Conservation (phyloP, 2,113 vertebrate genomes). For the Vidua chalybeata region DNA sequence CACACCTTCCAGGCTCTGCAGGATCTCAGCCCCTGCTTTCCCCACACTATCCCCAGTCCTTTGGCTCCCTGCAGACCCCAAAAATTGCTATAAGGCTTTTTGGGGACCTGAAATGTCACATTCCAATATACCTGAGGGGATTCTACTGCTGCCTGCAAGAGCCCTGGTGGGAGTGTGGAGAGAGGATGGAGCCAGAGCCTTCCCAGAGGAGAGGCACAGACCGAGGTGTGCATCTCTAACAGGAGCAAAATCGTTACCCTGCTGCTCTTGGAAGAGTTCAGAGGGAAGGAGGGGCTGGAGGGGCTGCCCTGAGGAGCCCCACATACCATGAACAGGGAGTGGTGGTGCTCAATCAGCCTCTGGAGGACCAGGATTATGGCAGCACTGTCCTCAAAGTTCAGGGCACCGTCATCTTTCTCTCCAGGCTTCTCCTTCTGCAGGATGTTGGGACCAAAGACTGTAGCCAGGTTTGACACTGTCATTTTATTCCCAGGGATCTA, state of each 20-base stretch:
- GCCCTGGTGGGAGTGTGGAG: not conserved
- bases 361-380: constrained; percentile 86
- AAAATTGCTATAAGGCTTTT: not conserved
- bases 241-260: not conserved
- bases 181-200: not conserved
- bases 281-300: not conserved
- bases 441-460: constrained; percentile 90
- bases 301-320: not conserved
- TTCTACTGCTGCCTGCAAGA: not conserved
- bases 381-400: constrained; percentile 85
- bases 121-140: not conserved
- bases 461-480: constrained; percentile 89
- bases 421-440: constrained; percentile 80
- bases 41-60: fast-evolving
- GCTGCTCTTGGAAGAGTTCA: not conserved
- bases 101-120: not conserved
- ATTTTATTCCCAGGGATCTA: constrained; percentile 93
- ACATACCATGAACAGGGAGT: constrained; percentile 82
- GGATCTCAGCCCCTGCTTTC: not conserved
- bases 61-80: not conserved
- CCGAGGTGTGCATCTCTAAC: not conserved
- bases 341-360: constrained; percentile 85
- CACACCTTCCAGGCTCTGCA: not conserved
- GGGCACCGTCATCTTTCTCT: constrained; percentile 72
- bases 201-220: not conserved